Percentiles rank a stretch among this genome's conserved stretches.
Evolutionary conservation across 2,797 vertebrate species (phyloP).

Genomic region (Gymnoscopelus microlampas): DNA sequence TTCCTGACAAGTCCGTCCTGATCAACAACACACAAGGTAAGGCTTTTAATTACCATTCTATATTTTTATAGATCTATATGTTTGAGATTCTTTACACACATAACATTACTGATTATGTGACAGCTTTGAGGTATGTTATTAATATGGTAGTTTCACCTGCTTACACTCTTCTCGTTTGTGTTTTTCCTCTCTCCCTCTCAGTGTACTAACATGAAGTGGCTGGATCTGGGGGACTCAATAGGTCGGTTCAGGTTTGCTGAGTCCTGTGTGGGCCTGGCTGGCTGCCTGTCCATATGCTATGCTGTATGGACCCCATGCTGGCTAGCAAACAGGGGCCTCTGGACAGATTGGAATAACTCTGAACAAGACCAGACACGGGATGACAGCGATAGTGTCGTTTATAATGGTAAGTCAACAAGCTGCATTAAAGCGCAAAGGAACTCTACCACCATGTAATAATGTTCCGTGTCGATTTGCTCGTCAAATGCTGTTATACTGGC

Average conservation of each 20-base stretch:
- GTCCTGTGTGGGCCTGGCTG: conserved; percentile 75
- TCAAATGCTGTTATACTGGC: conserved; percentile 1
- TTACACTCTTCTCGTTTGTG: neutral
- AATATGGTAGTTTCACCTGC: neutral
- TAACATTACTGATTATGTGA: neutral
- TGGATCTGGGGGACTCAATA: conserved; percentile 61
- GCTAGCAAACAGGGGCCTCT: conserved; percentile 75
- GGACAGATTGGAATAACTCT: conserved; percentile 62
- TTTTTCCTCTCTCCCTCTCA: neutral
- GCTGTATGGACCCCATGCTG: conserved; percentile 79
- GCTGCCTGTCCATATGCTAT: conserved; percentile 76
- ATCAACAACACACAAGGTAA: conserved; percentile 52
- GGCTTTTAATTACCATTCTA: conserved; percentile 11
- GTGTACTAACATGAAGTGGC: conserved; percentile 59
- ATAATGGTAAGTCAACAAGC: conserved; percentile 68
- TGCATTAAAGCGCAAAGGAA: neutral
- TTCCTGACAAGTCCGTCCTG: neutral
- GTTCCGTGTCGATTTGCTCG: neutral
- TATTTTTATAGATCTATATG: neutral
- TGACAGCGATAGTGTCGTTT: conserved; percentile 4
- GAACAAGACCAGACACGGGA: conserved; percentile 28
- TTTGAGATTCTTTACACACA: too few species aligned
- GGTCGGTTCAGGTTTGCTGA: conserved; percentile 79
- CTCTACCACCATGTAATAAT: too few species aligned
- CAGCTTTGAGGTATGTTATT: neutral